These are phyloP conservation scores for Patiria miniata DNA, from an alignment of 35 echinoderm and acorn worm species.

Conservation along the genomic window DNA sequence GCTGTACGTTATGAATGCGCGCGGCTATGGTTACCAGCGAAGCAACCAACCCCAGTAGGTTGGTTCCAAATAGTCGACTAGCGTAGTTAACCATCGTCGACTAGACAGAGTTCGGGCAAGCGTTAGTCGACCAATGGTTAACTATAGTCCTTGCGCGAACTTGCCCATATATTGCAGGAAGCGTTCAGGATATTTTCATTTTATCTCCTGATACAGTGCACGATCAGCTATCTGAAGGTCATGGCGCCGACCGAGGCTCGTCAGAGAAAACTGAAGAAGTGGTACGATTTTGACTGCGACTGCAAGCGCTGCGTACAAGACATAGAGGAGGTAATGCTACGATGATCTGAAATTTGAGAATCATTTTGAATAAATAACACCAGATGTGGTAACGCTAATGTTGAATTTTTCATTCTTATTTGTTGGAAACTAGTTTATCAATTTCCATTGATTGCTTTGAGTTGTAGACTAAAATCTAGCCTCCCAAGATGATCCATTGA, in stretches of 20 bases:
- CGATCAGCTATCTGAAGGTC: background rate
- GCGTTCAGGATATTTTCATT: background rate
- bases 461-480: background rate
- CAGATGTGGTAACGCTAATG: too few relatives aligned
- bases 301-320: background rate
- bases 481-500: background rate
- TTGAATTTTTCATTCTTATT: background rate
- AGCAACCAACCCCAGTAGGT: too few relatives aligned
- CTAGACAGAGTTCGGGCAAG: too few relatives aligned
- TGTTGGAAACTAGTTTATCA: background rate
- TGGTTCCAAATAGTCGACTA: too few relatives aligned
- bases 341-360: background rate
- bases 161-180: background rate
- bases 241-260: background rate
- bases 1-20: too few relatives aligned
- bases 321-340: background rate
- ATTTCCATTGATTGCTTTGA: background rate
- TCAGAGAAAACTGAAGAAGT: background rate
- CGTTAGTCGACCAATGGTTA: too few relatives aligned
- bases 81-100: too few relatives aligned
- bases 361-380: background rate
- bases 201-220: background rate
- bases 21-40: too few relatives aligned
- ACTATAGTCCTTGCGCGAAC: too few relatives aligned
- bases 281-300: conserved; percentile 22